A percentile compares a stretch with the other conserved stretches of the same genome.
Evolutionary conservation across 2,888 invertebrate species (phyloP).

Genomic region (Heliothis peltigera): DNA sequence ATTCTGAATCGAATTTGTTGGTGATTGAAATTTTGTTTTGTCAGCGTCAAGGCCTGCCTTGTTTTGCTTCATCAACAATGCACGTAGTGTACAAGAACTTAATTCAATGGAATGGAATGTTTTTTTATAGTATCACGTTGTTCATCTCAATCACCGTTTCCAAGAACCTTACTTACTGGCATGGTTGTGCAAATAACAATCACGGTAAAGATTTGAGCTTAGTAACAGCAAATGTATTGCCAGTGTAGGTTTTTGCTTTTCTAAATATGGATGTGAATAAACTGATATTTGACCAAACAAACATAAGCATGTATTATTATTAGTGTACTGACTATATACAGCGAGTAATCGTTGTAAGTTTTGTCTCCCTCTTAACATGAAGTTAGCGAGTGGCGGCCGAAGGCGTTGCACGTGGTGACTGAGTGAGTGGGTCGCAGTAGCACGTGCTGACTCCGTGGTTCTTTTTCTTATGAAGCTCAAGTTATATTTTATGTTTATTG

Average conservation of each 20-base stretch:
- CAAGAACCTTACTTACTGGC: slow-evolving; percentile 19
- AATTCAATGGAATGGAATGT: slow-evolving; percentile 42
- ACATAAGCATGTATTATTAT: slow-evolving; percentile 26
- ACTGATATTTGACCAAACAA: slow-evolving; percentile 22
- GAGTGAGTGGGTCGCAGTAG: slow-evolving; percentile 69
- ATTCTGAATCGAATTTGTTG: slow-evolving; percentile 47
- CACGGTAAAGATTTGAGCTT: slow-evolving; percentile 1
- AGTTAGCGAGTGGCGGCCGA: slow-evolving; percentile 42
- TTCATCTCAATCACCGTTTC: slow-evolving; percentile 39
- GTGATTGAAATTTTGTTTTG: slow-evolving; percentile 40
- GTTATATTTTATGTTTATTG: slow-evolving; percentile 59
- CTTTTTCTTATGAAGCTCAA: slow-evolving; percentile 62
- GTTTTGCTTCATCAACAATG: slow-evolving; percentile 42
- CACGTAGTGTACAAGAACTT: slow-evolving; percentile 37
- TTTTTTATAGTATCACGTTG: slow-evolving; percentile 22
- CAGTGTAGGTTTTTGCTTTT: slow-evolving; percentile 11
- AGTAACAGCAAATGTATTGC: not conserved
- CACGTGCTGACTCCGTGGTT: slow-evolving; percentile 77
- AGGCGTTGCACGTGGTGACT: slow-evolving; percentile 69
- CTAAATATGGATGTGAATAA: slow-evolving; percentile 32
- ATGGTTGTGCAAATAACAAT: slow-evolving; percentile 13
- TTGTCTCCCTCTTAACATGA: slow-evolving; percentile 52
- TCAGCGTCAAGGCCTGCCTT: slow-evolving; percentile 38
- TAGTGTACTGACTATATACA: slow-evolving; percentile 22
- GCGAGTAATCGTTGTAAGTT: slow-evolving; percentile 41